phyloP scores from a whole-genome alignment of 2,888 invertebrate species.

The Lasioglossum marginatum region DNA sequence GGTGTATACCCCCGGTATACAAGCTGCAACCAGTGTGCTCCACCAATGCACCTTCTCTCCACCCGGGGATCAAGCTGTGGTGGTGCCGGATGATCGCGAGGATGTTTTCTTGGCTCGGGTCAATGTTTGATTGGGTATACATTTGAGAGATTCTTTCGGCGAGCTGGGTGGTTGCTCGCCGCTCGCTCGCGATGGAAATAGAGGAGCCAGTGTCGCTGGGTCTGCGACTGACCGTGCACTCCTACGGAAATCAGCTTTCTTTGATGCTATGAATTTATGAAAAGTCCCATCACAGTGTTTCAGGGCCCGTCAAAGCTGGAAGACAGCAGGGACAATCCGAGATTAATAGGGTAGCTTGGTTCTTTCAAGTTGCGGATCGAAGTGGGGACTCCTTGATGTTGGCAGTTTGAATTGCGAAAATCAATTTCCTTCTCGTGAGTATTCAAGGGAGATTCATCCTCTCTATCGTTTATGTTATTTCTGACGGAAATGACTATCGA shows the following conservation, averaged over 20 bases:
- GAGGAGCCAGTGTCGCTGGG: not conserved
- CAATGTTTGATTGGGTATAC: conserved; percentile 52
- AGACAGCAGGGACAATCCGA: not conserved
- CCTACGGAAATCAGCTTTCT: not conserved
- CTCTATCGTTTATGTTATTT: not conserved
- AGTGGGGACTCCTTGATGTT: not conserved
- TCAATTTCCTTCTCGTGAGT: not conserved
- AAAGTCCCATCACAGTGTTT: not conserved
- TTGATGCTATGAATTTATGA: not conserved
- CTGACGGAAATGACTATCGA: not conserved
- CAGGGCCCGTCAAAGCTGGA: not conserved
- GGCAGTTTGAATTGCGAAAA: not conserved
- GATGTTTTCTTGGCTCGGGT: conserved; percentile 37
- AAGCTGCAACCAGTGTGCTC: conserved; percentile 47
- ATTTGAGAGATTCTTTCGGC: conserved; percentile 16
- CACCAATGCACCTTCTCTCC: conserved; percentile 50
- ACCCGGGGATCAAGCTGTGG: not conserved
- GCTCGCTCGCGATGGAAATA: conserved; percentile 8
- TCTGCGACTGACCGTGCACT: not conserved
- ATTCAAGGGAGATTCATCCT: not conserved
- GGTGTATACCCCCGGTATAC: conserved; percentile 76
- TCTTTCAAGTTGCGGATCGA: not conserved
- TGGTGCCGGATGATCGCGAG: conserved; percentile 32
- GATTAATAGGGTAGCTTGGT: not conserved
- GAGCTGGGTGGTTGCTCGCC: conserved; percentile 11